Conservation (phyloP, 2,113 vertebrate genomes). For the Anolis carolinensis region DNA sequence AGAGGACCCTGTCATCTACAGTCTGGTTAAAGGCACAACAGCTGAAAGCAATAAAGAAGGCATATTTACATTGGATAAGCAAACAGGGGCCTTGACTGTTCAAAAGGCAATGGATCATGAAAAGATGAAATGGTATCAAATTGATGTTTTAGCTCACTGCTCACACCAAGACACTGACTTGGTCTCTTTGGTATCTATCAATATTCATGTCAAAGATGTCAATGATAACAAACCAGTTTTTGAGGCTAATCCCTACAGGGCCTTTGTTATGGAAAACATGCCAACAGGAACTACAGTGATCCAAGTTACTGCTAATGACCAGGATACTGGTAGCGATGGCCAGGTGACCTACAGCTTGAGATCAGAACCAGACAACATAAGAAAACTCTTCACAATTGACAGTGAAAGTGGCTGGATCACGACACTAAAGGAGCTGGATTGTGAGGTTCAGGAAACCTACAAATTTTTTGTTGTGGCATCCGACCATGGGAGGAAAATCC, state of each 20-base stretch:
- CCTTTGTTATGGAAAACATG: conserved; percentile 94
- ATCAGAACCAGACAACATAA: conserved; percentile 71
- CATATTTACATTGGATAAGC: conserved; percentile 86
- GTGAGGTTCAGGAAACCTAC: conserved; percentile 82
- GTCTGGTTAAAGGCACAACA: conserved; percentile 92
- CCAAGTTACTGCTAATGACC: conserved; percentile 94
- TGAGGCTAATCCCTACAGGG: conserved; percentile 91
- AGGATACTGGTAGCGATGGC: conserved; percentile 90
- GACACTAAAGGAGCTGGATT: conserved; percentile 84
- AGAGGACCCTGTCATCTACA: conserved; percentile 92
- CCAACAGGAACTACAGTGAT: conserved; percentile 92
- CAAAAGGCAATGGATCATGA: conserved; percentile 92
- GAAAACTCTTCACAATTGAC: conserved; percentile 87
- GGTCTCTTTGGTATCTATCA: conserved; percentile 90
- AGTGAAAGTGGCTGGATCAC: conserved; percentile 92
- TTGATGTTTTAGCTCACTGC: conserved; percentile 91
- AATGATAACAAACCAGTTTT: conserved; percentile 95
- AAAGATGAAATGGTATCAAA: conserved; percentile 93
- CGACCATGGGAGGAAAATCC: conserved; percentile 85
- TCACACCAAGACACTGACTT: conserved; percentile 87
- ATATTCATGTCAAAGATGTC: conserved; percentile 93
- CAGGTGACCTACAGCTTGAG: conserved; percentile 90
- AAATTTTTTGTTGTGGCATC: conserved; percentile 88
- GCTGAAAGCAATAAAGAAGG: conserved; percentile 92
- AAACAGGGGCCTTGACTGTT: conserved; percentile 87